phyloP scores from a whole-genome alignment of 2,888 invertebrate genomes.

The Nephrotoma flavescens region DNA sequence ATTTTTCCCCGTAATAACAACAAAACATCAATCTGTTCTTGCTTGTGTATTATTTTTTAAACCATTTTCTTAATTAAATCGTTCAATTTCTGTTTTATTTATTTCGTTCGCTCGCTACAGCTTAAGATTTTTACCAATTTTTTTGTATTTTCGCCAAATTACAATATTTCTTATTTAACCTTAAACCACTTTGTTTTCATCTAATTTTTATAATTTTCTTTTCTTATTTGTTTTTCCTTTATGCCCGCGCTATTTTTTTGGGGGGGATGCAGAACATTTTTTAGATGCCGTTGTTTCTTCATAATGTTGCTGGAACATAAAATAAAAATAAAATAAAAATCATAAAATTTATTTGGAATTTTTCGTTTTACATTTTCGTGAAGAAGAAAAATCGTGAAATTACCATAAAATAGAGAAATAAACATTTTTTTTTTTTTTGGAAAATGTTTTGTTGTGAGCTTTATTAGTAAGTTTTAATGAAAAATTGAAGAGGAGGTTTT shows the following conservation, averaged over 20 bases:
- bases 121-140: neutral
- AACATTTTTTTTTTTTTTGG: neutral
- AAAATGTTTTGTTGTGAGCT: neutral
- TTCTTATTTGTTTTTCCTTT: neutral
- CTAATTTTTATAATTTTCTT: neutral
- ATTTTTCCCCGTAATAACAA: neutral
- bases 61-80: slow-evolving; percentile 4
- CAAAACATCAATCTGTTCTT: slow-evolving; percentile 3
- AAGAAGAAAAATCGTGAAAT: neutral
- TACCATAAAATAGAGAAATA: neutral
- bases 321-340: neutral
- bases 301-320: neutral
- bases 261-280: neutral
- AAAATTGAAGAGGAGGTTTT: neutral
- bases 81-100: slow-evolving; percentile 4
- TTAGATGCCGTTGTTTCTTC: neutral
- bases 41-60: neutral
- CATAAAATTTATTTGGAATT: neutral
- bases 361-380: neutral
- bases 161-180: neutral
- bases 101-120: neutral
- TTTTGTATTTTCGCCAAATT: neutral
- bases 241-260: neutral
- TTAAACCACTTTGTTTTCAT: neutral
- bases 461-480: neutral